Evolutionary conservation across 2,888 invertebrate species (phyloP), one percentile per base, ranked within the genome.

Genomic region (Limenitis camilla): DNA sequence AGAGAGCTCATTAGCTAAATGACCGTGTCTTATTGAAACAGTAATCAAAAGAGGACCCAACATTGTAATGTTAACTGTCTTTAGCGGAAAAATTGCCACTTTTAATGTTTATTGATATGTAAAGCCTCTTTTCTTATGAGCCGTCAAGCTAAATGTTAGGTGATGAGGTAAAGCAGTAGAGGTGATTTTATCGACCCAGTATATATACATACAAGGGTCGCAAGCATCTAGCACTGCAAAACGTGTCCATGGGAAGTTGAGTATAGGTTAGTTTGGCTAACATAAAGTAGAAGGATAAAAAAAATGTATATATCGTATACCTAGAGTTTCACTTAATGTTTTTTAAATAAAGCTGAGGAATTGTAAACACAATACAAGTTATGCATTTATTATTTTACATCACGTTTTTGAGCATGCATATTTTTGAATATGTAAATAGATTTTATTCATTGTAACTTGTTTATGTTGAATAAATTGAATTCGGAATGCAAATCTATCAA

Each of bases 1-100:
- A 80, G 75, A 69, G 71, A 69, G 74, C 80, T 83, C 84, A 82
- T 85, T 84, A 84, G 76, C 79, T 78, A 81, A 84, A 82, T 81
- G 77, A 79, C 81, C 76, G 76, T 76, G 70, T 67, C 72, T 76
- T 79, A 80, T 81, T 81, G 72, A 77, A 80, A 77, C 69, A 73
- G 76, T 73, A 73, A 75, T 75, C 74, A 76, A 76, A 77, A 70
- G 69, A 67, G 50, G 44, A 58, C 47, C 49, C 53, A 56, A 58
- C 57, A 59, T 58, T 50, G 56, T 55, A 53, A 52, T 44, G 33
- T 49, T 32, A 39, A n/a, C 44, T 46, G 46, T 38, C 38, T 52
- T 54, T 41, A 36, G 33, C n/a, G 39, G 35, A 54, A 46, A 42
- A 41, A 27, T 53, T 44, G 11, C 41, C 28, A 48, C 40, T 47